These are phyloP conservation scores for Thecophora atra DNA, from an alignment of 2,888 invertebrate genomes.

Conservation along the genomic window DNA sequence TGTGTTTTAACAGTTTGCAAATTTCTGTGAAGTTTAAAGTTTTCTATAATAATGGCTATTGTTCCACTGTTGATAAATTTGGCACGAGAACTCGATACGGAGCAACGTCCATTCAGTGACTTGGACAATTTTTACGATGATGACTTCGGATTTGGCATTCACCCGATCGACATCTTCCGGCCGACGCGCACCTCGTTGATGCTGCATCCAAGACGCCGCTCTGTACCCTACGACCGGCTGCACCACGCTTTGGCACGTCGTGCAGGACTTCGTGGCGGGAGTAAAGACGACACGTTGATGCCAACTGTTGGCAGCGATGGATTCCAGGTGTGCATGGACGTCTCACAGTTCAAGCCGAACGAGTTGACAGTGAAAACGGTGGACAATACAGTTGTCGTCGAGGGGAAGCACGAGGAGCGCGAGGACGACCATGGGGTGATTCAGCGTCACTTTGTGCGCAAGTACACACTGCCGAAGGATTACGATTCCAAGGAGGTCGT, in stretches of 20 bases:
- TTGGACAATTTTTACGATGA: conserved; percentile 47
- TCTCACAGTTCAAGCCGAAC: conserved; percentile 79
- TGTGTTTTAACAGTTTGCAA: no score
- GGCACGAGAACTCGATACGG: conserved; percentile 44
- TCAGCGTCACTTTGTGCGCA: conserved; percentile 78
- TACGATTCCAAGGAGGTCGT: conserved; percentile 78
- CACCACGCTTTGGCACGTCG: conserved; percentile 61
- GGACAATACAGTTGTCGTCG: conserved; percentile 76
- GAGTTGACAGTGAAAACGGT: conserved; percentile 82
- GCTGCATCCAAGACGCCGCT: conserved; percentile 71
- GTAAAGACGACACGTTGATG: conserved; percentile 78
- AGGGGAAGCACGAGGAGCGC: conserved; percentile 82
- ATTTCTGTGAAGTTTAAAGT: no score
- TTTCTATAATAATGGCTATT: no score
- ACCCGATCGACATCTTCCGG: conserved; percentile 57
- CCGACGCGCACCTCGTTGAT: conserved; percentile 48
- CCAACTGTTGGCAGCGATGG: conserved; percentile 78
- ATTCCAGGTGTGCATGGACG: conserved; percentile 78
- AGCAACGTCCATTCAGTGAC: conserved; percentile 31
- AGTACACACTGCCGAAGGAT: conserved; percentile 79
- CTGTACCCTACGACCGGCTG: conserved; percentile 71
- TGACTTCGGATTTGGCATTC: conserved; percentile 56
- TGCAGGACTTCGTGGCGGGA: conserved; percentile 62
- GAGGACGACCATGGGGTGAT: conserved; percentile 78
- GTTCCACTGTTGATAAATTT: conserved; percentile 48